Evolutionary conservation across 2,888 invertebrate species (phyloP), one percentile per base, ranked within the genome.

Genomic region (Peribatodes rhomboidaria): DNA sequence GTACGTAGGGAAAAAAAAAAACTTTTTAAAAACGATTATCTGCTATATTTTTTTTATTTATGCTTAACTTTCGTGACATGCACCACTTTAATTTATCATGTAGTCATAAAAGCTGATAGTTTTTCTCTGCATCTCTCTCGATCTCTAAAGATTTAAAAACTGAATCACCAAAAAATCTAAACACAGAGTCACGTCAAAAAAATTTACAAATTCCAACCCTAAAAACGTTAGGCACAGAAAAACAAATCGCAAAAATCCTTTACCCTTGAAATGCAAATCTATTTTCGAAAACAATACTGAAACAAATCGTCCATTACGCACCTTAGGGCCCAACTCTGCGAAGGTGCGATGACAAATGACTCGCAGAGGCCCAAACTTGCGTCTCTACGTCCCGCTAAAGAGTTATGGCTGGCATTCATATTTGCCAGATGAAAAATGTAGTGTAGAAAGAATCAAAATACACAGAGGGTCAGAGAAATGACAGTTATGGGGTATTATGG

Each of bases 381-480:
- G 75, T 77, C 78, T 77, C 80, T 78, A 80, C 78, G 78, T 82
- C 81, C 75, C 57, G 72, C 75, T 75, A 79, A 79, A 82, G 84
- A 85, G 80, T 84, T 82, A 85, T 84, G 78, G 72, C 62, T 41
- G 46, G 78, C 75, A 80, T 81, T 79, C 80, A 79, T 80, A 77
- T 74, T 72, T 79, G 83, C 74, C 85, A 83, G 80, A 75, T 79
- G 80, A 84, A 79, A 83, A 84, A 85, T 82, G 75, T 72, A 74
- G 68, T 75, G 73, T 66, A 69, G 70, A 77, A 79, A 71, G 74
- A 79, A 80, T 79, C 77, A 75, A 75, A 76, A 80, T 76, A 78
- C 72, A 67, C 68, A 72, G 70, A 72, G 68, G 73, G 68, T 71
- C 69, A 65, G 71, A 74, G 72, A 76, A 75, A 74, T 71, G 70